A percentile compares a stretch with the other conserved stretches of the same genome.
Conservation (phyloP, 2,113 vertebrate genomes). For the Ardeotis arabs region DNA sequence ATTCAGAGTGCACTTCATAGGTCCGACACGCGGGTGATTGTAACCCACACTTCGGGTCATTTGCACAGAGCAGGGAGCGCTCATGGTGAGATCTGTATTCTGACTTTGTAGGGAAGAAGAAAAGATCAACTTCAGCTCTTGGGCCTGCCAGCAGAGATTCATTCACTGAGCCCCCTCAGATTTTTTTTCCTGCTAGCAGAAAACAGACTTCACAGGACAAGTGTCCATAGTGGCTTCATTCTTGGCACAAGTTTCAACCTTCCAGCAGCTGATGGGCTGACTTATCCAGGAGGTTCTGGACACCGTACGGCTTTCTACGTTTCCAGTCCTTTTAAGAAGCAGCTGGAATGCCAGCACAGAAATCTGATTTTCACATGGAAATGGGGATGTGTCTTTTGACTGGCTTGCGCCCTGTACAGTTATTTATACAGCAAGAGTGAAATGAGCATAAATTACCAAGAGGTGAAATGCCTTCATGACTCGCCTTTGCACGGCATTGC, state of each 20-base stretch:
- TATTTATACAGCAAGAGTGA: not conserved
- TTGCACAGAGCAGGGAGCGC: not conserved
- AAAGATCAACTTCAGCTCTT: not conserved
- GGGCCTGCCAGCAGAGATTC: not conserved
- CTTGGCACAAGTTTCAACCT: not conserved
- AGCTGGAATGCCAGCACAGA: not conserved
- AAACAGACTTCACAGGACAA: not conserved
- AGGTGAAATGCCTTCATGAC: not conserved
- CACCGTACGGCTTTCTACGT: not conserved
- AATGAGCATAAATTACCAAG: not conserved
- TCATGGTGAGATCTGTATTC: not conserved
- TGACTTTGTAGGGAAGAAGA: not conserved
- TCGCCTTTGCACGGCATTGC: not conserved
- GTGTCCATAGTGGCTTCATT: not conserved
- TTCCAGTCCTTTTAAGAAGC: not conserved
- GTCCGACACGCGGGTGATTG: accelerated
- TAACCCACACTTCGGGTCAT: not conserved
- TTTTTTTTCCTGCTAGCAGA: not conserved
- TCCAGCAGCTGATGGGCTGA: not conserved
- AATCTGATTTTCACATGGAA: not conserved
- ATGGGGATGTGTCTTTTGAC: not conserved
- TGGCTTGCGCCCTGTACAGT: not conserved
- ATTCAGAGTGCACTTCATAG: not conserved
- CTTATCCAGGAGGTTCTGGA: not conserved
- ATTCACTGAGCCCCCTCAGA: not conserved